A percentile compares a stretch with the other conserved stretches of the same genome.
Conservation (phyloP, 2,888 invertebrate genomes). For the Lasioglossum leucozonium region DNA sequence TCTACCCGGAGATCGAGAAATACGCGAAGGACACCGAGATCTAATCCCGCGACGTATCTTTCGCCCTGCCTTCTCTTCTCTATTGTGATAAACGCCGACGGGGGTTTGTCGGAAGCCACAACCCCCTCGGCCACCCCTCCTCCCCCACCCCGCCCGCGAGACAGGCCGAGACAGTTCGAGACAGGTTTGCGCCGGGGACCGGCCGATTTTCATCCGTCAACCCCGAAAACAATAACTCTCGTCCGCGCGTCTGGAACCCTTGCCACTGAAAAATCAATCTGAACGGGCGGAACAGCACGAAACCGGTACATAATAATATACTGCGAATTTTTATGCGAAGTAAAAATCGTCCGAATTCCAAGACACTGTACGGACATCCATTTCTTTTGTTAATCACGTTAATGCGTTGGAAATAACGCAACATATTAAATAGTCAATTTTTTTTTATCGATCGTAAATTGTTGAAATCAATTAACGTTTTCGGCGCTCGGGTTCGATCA, state of each 20-base stretch:
- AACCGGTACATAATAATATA: too few relatives aligned
- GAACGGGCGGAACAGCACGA: not conserved
- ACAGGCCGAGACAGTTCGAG: constrained; percentile 44
- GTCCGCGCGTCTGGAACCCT: not conserved
- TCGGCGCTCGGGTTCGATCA: too few relatives aligned
- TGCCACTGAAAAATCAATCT: not conserved
- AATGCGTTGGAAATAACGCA: too few relatives aligned
- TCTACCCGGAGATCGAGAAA: constrained; percentile 92
- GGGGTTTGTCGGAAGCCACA: constrained; percentile 35
- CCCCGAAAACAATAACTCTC: not conserved
- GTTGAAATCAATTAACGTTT: too few relatives aligned
- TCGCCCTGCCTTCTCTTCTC: constrained; percentile 36
- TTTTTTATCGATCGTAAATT: too few relatives aligned
- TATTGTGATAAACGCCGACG: constrained; percentile 70
- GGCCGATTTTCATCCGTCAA: not conserved
- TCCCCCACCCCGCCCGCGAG: too few relatives aligned
- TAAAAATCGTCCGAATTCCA: too few relatives aligned
- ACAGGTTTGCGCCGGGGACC: constrained; percentile 45
- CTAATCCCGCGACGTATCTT: constrained; percentile 84
- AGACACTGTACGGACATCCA: too few relatives aligned
- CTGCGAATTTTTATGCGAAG: too few relatives aligned
- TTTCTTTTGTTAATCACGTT: not conserved
- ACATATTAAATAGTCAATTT: too few relatives aligned
- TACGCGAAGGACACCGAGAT: constrained; percentile 94
- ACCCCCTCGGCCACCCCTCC: constrained; percentile 42